These are phyloP conservation scores for Porites cylindrica DNA, from an alignment of 92 coral and sea anemone genomes.

Conservation along the genomic window DNA sequence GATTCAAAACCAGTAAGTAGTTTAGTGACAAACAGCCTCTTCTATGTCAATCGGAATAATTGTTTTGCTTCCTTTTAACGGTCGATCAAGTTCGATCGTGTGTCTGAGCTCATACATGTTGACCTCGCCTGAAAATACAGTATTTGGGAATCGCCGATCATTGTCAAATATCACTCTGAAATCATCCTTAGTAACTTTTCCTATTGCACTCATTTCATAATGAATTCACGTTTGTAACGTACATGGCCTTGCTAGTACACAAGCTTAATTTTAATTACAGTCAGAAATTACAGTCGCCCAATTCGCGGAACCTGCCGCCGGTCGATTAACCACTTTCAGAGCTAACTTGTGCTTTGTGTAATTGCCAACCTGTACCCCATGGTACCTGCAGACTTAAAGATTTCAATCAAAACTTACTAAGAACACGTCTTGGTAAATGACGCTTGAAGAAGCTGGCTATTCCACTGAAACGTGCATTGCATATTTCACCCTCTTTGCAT, in stretches of 20 bases:
- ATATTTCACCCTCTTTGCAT: background rate
- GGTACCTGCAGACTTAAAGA: background rate
- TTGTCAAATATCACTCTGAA: background rate
- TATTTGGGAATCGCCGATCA: background rate
- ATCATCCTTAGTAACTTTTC: background rate
- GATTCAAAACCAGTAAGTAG: constrained; percentile 97
- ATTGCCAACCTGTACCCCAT: background rate
- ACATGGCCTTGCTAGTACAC: background rate
- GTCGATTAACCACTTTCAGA: background rate
- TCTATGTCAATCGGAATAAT: background rate
- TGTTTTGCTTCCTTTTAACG: background rate
- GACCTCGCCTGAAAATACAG: background rate
- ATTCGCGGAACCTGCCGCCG: background rate
- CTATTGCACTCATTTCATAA: background rate
- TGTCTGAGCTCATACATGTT: background rate
- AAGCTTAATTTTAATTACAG: background rate
- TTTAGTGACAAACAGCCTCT: background rate
- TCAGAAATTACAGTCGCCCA: background rate
- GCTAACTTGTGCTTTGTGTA: background rate
- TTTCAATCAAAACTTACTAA: background rate
- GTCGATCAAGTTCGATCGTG: background rate
- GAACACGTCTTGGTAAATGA: too few species aligned
- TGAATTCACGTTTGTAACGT: background rate
- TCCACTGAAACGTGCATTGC: background rate
- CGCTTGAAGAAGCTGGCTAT: background rate